Evolutionary conservation across 2,888 invertebrate species (phyloP), one percentile per base, ranked within the genome.

Genomic region (Carterocephalus palaemon): DNA sequence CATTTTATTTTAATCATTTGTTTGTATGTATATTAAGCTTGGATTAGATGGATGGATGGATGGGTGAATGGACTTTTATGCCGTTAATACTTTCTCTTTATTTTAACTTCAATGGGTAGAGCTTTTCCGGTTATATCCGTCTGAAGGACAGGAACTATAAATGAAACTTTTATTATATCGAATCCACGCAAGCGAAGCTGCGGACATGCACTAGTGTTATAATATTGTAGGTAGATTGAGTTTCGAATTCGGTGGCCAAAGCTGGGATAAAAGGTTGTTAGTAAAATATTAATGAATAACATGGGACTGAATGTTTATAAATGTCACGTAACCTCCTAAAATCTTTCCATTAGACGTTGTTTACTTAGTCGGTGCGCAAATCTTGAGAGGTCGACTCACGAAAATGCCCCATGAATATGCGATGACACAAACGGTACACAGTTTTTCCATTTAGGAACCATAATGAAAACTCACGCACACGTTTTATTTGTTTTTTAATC

Each of bases 341-440:
- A 79, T 79, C 83, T 84, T 68, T 82, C 85, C 85, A 85, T 85
- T 85, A 85, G 77, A 65, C 69, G 71, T 77, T 84, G 84, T 85
- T 83, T 85, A 80, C 81, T 70, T 68, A 75, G 76, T 74, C 75
- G 68, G 75, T 76, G 78, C 75, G 79, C 80, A 81, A 77, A 83
- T 81, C 83, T 85, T 82, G 77, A 75, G 78, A 79, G 84, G 84
- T 78, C 80, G 81, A 73, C 78, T 82, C 77, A 81, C 83, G 79
- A 83, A 83, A 85, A 83, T 82, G 77, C 75, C 74, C 84, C 75
- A 85, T 85, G 85, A 86, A 86, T 86, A 86, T 85, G 84, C 84
- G 83, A 86, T 85, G 83, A 75, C 85, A 84, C 83, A 84, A 77
- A 77, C 81, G 78, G 78, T 82, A 84, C 84, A 85, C 79, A 81